Evolutionary conservation across 1,140 invertebrate genomes (phyloP).

Genomic region (Penaeus vannamei): DNA sequence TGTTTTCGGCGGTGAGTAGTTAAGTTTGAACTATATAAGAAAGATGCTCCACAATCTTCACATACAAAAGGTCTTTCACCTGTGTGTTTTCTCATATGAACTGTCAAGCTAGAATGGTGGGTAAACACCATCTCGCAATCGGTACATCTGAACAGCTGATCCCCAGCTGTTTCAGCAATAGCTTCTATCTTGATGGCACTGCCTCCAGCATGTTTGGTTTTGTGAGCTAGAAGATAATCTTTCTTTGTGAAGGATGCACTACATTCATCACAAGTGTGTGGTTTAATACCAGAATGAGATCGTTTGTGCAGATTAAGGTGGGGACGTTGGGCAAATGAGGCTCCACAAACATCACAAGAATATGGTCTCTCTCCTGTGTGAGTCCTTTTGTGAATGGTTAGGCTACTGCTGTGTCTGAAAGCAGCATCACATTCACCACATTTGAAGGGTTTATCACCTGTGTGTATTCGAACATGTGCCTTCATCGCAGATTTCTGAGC

Average conservation of each 20-base stretch:
- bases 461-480: slow-evolving; percentile 48
- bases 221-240: slow-evolving; percentile 58
- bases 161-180: slow-evolving; percentile 49
- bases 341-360: slow-evolving; percentile 46
- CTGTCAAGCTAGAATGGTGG: slow-evolving; percentile 52
- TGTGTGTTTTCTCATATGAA: slow-evolving; percentile 59
- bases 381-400: slow-evolving; percentile 49
- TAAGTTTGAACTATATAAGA: slow-evolving; percentile 59
- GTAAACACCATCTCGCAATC: slow-evolving; percentile 59
- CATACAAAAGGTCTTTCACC: slow-evolving; percentile 57
- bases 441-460: slow-evolving; percentile 55
- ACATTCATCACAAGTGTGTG: slow-evolving; percentile 60
- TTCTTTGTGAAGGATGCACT: slow-evolving; percentile 61
- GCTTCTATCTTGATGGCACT: slow-evolving; percentile 53
- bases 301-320: slow-evolving; percentile 56
- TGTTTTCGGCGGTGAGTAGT: slow-evolving; percentile 59
- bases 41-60: slow-evolving; percentile 55
- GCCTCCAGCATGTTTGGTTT: slow-evolving; percentile 58
- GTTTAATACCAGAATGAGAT: slow-evolving; percentile 57
- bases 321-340: slow-evolving; percentile 48
- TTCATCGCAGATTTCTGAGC: slow-evolving; percentile 57
- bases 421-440: slow-evolving; percentile 47
- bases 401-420: slow-evolving; percentile 55
- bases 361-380: slow-evolving; percentile 58
- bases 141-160: slow-evolving; percentile 47